These are phyloP conservation scores for Chironomus tentans DNA, from an alignment of 2,888 invertebrate species.

Conservation along the genomic window DNA sequence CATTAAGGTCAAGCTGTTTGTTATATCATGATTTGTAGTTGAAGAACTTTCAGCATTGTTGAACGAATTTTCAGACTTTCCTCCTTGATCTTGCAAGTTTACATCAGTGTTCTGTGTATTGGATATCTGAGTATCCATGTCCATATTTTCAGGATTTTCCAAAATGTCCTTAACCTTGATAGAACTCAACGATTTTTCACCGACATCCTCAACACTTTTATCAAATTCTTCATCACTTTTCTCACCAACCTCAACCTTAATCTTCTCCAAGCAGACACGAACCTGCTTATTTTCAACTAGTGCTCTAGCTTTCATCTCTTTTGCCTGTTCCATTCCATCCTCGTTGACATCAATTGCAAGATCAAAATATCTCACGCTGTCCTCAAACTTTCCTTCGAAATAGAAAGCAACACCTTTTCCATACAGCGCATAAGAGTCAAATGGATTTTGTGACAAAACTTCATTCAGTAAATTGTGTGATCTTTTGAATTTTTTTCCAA, in stretches of 20 bases:
- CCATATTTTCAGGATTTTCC: too few relatives aligned
- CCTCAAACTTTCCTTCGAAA: background rate
- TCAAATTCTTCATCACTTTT: background rate
- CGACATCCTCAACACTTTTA: background rate
- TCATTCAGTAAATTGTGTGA: background rate
- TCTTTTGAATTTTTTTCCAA: background rate
- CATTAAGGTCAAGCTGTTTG: too few relatives aligned
- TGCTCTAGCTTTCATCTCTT: background rate
- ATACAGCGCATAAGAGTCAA: background rate
- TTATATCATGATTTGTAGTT: too few relatives aligned
- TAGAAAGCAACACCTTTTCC: constrained; percentile 10
- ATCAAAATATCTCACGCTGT: background rate
- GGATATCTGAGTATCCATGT: too few relatives aligned
- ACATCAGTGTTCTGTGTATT: too few relatives aligned
- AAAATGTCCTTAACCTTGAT: too few relatives aligned
- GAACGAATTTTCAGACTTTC: too few relatives aligned
- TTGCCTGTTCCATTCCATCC: background rate
- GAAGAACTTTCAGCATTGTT: too few relatives aligned
- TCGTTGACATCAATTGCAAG: background rate
- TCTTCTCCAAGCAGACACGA: background rate
- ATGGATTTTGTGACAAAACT: background rate
- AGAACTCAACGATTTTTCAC: too few relatives aligned
- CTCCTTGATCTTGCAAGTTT: too few relatives aligned
- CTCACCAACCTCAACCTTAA: background rate
- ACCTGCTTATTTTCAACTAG: background rate